Evolutionary conservation across 2,113 vertebrate species (phyloP).

Genomic region (Macroglossus sobrinus): DNA sequence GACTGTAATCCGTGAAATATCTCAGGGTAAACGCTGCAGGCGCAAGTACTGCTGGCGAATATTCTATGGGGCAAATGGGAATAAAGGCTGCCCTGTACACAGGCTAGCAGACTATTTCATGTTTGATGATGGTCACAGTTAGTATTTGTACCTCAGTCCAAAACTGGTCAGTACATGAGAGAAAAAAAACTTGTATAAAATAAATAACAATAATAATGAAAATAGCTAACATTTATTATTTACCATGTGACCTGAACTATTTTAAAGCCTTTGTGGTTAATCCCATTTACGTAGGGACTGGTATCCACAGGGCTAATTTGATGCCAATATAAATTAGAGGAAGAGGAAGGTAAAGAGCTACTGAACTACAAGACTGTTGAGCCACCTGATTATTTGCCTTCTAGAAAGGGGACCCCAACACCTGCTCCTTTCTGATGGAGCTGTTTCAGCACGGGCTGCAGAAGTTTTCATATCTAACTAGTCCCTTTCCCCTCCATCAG

Average conservation of each 20-base stretch:
- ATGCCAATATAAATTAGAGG: neutral
- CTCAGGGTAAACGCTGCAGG: too few relatives aligned
- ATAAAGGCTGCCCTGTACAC: neutral
- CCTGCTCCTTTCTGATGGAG: neutral
- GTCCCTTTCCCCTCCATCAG: neutral
- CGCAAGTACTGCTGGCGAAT: too few relatives aligned
- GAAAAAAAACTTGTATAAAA: neutral
- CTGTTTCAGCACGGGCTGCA: neutral
- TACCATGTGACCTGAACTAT: neutral
- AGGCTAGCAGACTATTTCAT: neutral
- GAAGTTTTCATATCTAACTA: neutral
- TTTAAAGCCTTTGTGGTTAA: neutral
- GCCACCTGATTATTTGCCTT: neutral
- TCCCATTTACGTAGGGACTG: neutral
- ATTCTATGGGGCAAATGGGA: too few relatives aligned
- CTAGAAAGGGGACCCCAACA: neutral
- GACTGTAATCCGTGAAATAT: too few relatives aligned
- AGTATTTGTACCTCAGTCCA: neutral
- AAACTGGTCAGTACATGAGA: neutral
- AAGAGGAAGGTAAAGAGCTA: neutral
- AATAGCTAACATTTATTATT: neutral
- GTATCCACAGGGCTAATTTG: neutral
- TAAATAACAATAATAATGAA: neutral
- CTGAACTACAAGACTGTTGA: neutral
- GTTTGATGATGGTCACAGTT: neutral